phyloP scores from a whole-genome alignment of 2,888 invertebrate species.

The Ennomos quercinarius region DNA sequence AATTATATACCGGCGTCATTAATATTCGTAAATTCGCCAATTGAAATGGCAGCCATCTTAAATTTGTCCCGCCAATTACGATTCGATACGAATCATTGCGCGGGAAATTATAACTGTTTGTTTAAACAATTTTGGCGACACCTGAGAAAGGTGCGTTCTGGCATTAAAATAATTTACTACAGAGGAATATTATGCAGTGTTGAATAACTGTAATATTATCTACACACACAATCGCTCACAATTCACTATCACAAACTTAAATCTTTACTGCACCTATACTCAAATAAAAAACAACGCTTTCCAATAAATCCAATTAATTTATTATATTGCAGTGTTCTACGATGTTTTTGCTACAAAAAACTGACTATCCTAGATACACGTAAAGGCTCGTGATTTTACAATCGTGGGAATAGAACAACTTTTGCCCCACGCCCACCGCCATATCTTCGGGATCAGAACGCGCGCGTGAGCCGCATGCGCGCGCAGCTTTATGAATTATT shows the following conservation, averaged over 20 bases:
- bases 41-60: conserved; percentile 46
- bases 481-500: conserved; percentile 79
- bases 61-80: conserved; percentile 50
- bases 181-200: neutral
- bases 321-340: conserved; percentile 1
- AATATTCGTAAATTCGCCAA: conserved; percentile 35
- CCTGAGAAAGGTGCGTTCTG: conserved; percentile 17
- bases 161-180: conserved; percentile 28
- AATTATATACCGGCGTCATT: conserved; percentile 20
- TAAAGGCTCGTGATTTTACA: conserved; percentile 74
- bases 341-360: conserved; percentile 26
- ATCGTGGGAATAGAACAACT: conserved; percentile 80
- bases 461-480: conserved; percentile 75
- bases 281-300: neutral
- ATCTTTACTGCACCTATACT: no score
- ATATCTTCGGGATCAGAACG: conserved; percentile 67
- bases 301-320: neutral
- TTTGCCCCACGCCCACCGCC: conserved; percentile 53
- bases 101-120: conserved; percentile 40
- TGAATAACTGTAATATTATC: no score
- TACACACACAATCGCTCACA: no score
- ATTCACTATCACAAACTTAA: no score
- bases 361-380: conserved; percentile 48
- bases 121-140: conserved; percentile 35
- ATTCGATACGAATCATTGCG: conserved; percentile 45